Conservation (phyloP, 2,797 vertebrate genomes). For the Carcharodon carcharias region DNA sequence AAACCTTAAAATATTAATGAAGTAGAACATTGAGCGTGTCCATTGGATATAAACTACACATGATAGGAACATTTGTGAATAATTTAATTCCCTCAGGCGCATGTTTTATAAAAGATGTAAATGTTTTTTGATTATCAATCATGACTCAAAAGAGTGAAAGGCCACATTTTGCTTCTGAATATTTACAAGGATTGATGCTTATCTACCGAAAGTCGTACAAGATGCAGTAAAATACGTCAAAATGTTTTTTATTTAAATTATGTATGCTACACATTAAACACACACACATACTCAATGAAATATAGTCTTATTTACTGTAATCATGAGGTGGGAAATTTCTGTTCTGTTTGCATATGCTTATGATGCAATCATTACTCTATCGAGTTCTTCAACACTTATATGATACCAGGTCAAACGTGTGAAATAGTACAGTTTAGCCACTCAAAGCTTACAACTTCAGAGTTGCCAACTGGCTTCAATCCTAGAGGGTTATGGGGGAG, state of each 20-base stretch:
- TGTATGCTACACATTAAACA: neutral
- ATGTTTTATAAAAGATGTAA: neutral
- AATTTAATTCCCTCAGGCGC: neutral
- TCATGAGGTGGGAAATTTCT: neutral
- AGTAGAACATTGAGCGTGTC: neutral
- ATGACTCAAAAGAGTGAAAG: neutral
- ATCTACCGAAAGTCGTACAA: neutral
- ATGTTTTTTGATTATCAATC: neutral
- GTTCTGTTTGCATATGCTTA: neutral
- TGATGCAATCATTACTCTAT: neutral
- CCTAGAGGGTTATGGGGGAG: neutral
- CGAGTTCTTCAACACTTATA: neutral
- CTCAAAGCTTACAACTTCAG: neutral
- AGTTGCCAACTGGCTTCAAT: slow-evolving; percentile 7
- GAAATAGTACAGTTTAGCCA: neutral
- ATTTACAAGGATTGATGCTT: neutral
- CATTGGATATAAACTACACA: neutral
- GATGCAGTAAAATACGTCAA: neutral
- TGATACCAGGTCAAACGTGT: neutral
- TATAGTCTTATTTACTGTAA: neutral
- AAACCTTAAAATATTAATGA: neutral
- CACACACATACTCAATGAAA: neutral
- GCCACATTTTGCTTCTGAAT: neutral
- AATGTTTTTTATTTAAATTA: neutral
- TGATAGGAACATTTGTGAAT: neutral